Evolutionary conservation across 2,888 invertebrate genomes (phyloP).

Genomic region (Eugnorisma glareosa): DNA sequence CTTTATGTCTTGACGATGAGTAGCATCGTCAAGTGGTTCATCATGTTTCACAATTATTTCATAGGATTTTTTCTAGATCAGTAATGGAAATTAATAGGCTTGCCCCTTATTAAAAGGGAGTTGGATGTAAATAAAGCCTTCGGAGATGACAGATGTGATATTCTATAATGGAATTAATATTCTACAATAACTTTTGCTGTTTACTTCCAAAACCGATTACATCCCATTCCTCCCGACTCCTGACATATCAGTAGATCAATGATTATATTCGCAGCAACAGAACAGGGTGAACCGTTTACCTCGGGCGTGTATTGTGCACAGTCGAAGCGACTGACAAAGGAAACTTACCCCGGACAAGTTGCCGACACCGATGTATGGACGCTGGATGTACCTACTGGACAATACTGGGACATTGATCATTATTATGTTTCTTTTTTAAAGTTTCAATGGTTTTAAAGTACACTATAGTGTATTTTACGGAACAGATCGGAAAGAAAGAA

Average conservation of each 20-base stretch:
- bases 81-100: neutral
- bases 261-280: slow-evolving; percentile 25
- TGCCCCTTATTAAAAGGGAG: neutral
- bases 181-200: neutral
- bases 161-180: neutral
- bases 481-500: neutral
- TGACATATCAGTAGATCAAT: slow-evolving; percentile 18
- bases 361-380: slow-evolving; percentile 38
- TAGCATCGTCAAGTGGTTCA: too few relatives aligned
- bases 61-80: neutral
- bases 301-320: slow-evolving; percentile 61
- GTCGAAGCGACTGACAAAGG: slow-evolving; percentile 71
- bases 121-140: neutral
- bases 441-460: slow-evolving; percentile 3
- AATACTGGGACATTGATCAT: neutral
- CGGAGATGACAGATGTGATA: neutral
- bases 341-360: slow-evolving; percentile 71
- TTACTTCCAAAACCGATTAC: neutral
- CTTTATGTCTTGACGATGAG: neutral
- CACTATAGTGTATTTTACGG: neutral
- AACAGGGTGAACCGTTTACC: slow-evolving; percentile 63
- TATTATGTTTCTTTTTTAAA: neutral
- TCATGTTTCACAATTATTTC: neutral
- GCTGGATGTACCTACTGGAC: slow-evolving; percentile 44
- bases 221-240: neutral